A percentile compares a stretch with the other conserved stretches of the same genome.
These are phyloP conservation scores for Protaetia brevitarsis DNA, from an alignment of 1,140 invertebrate genomes.

Conservation along the genomic window DNA sequence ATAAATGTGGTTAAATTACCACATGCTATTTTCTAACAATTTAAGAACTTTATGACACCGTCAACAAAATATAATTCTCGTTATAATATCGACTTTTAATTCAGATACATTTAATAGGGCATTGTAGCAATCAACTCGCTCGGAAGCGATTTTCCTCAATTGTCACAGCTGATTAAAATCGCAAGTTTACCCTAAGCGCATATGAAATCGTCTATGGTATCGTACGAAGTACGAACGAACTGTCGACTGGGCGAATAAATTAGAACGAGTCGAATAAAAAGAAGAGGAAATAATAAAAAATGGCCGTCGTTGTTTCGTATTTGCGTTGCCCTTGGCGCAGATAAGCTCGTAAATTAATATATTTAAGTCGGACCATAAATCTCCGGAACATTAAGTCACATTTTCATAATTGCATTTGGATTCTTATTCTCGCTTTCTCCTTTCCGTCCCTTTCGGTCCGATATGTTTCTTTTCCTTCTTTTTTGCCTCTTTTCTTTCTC, in stretches of 20 bases:
- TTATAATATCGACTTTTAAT: no score
- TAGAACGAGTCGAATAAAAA: conserved; percentile 23
- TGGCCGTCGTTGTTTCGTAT: conserved; percentile 30
- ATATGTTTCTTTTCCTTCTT: conserved; percentile 6
- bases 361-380: conserved; percentile 45
- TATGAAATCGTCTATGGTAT: not conserved
- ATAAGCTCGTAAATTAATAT: conserved; percentile 46
- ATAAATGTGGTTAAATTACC: no score
- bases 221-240: not conserved
- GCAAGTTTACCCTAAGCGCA: not conserved
- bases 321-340: conserved; percentile 36
- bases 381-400: conserved; percentile 45
- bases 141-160: no score
- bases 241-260: conserved; percentile 20
- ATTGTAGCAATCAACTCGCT: no score
- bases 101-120: no score
- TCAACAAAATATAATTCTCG: no score
- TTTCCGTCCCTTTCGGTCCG: conserved; percentile 11
- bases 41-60: no score
- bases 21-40: no score
- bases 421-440: conserved; percentile 27
- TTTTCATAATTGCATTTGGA: conserved; percentile 47
- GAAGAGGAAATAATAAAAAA: conserved; percentile 34
- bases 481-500: conserved; percentile 15
- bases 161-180: conserved; percentile 4